A percentile compares a stretch with the other conserved stretches of the same genome.
Conservation (phyloP, 2,888 invertebrate species). For the Leptinotarsa peninsularis region DNA sequence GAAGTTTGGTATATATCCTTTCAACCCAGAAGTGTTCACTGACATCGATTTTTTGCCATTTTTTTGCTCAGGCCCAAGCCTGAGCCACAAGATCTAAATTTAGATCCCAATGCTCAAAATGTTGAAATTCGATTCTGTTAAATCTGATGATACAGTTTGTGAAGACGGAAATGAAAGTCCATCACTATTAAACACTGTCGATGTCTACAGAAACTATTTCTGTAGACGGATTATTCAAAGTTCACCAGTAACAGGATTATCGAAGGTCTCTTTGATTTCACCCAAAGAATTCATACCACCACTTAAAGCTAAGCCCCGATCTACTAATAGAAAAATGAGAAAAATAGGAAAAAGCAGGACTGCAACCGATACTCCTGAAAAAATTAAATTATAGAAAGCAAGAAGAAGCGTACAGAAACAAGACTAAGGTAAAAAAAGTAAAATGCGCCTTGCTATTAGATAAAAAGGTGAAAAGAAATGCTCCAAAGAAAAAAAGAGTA, state of each 20-base stretch:
- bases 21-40: too few species aligned
- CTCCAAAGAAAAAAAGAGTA: not conserved
- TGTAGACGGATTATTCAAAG: not conserved
- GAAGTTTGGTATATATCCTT: too few species aligned
- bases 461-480: not conserved
- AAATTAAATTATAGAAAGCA: not conserved
- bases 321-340: not conserved
- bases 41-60: too few species aligned
- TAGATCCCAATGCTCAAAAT: not conserved
- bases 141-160: not conserved
- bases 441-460: not conserved
- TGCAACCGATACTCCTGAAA: not conserved
- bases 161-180: not conserved
- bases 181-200: not conserved
- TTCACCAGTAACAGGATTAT: not conserved
- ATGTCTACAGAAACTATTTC: not conserved
- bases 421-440: not conserved
- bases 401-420: not conserved
- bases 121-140: not conserved
- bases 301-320: not conserved
- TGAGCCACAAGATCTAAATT: not conserved
- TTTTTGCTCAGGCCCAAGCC: not conserved
- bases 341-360: not conserved
- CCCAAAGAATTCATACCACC: not conserved
- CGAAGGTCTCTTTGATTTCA: not conserved